Percentiles rank a stretch among this genome's conserved stretches.
Conservation (phyloP, 2,113 vertebrate genomes). For the Isurus oxyrinchus region DNA sequence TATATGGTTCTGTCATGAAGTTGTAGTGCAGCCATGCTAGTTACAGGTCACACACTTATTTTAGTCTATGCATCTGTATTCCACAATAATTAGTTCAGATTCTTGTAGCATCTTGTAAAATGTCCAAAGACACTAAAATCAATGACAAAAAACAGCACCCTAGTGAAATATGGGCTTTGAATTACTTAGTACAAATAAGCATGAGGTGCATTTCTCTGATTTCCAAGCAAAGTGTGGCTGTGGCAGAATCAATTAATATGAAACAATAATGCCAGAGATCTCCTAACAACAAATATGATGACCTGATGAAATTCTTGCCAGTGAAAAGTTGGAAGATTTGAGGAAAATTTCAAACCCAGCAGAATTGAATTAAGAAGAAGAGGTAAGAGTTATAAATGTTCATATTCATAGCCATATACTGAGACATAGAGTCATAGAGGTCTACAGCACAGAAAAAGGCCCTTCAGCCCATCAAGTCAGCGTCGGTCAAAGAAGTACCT, state of each 20-base stretch:
- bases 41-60: not conserved
- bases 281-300: not conserved
- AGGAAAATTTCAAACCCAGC: not conserved
- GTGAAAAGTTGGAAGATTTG: not conserved
- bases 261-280: not conserved
- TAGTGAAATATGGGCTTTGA: not conserved
- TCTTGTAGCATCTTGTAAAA: conserved; percentile 27
- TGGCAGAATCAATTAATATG: not conserved
- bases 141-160: not conserved
- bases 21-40: not conserved
- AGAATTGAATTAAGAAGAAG: not conserved
- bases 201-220: not conserved
- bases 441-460: too few species aligned
- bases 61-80: not conserved
- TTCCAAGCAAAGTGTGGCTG: not conserved
- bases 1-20: not conserved
- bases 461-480: too few species aligned
- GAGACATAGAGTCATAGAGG: not conserved
- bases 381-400: not conserved
- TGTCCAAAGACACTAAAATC: not conserved
- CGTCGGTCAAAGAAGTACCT: too few species aligned
- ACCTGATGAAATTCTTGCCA: not conserved
- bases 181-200: not conserved
- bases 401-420: not conserved
- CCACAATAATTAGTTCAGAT: not conserved